phyloP scores from a whole-genome alignment of 2,113 vertebrate genomes.

The Callaeas wilsoni region DNA sequence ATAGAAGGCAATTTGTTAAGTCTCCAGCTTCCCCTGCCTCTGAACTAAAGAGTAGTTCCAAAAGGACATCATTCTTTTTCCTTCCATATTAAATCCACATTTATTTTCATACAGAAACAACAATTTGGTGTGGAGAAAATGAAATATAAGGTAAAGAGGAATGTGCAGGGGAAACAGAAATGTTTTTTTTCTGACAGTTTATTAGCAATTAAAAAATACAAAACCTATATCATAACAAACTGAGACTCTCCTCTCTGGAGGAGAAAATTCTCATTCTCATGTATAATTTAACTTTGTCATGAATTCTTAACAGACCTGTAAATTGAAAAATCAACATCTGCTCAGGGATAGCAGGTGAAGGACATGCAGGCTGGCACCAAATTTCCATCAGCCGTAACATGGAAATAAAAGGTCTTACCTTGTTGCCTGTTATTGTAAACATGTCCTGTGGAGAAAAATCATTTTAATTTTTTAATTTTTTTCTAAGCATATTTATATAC shows the following conservation, averaged over 20 bases:
- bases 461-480: not conserved
- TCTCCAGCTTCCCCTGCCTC: not conserved
- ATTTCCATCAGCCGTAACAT: not conserved
- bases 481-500: not conserved
- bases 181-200: not conserved
- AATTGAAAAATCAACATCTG: slow-evolving; percentile 47
- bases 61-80: not conserved
- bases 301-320: slow-evolving; percentile 42
- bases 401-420: not conserved
- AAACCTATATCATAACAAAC: not conserved
- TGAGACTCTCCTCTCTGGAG: not conserved
- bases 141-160: not conserved
- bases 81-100: not conserved
- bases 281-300: slow-evolving; percentile 21
- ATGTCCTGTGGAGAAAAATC: not conserved
- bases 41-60: not conserved
- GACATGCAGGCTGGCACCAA: not conserved
- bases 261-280: not conserved
- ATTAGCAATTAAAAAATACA: not conserved
- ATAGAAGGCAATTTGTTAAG: not conserved
- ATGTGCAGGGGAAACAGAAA: not conserved
- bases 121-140: not conserved
- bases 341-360: slow-evolving; percentile 18
- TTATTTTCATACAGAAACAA: not conserved
- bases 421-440: not conserved